A percentile compares a stretch with the other conserved stretches of the same genome.
Conservation (phyloP, 2,113 vertebrate species). For the Mixornis gularis region DNA sequence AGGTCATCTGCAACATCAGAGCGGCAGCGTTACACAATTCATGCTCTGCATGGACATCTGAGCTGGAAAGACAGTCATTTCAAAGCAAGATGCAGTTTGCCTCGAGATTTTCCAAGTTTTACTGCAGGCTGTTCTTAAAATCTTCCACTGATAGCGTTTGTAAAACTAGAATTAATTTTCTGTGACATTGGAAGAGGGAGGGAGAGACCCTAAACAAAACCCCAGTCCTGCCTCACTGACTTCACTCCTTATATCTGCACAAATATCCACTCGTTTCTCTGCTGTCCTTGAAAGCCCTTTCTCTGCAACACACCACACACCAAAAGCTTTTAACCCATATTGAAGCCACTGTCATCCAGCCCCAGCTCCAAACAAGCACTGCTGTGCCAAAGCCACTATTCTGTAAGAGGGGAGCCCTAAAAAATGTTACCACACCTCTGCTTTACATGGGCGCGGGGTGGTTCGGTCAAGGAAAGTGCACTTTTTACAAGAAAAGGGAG, state of each 20-base stretch:
- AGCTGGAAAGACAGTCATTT: slow-evolving; percentile 10
- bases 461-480: rapidly evolving
- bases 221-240: not conserved
- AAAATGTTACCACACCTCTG: not conserved
- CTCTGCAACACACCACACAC: not conserved
- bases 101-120: not conserved
- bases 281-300: slow-evolving; percentile 15
- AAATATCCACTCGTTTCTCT: not conserved
- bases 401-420: not conserved
- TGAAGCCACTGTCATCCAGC: not conserved
- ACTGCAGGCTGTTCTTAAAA: slow-evolving; percentile 25
- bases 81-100: slow-evolving; percentile 34
- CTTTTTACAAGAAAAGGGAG: not conserved
- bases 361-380: not conserved
- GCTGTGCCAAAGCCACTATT: not conserved
- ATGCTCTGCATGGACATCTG: not conserved
- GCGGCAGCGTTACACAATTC: not conserved
- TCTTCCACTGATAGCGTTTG: not conserved
- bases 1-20: not conserved
- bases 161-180: slow-evolving; percentile 7
- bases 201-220: slow-evolving; percentile 2
- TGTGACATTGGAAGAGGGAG: not conserved
- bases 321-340: not conserved
- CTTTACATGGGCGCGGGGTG: too few species aligned
- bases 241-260: not conserved